A percentile compares a stretch with the other conserved stretches of the same genome.
Conservation (phyloP, 1,140 invertebrate genomes). For the Zaprionus vittiger region DNA sequence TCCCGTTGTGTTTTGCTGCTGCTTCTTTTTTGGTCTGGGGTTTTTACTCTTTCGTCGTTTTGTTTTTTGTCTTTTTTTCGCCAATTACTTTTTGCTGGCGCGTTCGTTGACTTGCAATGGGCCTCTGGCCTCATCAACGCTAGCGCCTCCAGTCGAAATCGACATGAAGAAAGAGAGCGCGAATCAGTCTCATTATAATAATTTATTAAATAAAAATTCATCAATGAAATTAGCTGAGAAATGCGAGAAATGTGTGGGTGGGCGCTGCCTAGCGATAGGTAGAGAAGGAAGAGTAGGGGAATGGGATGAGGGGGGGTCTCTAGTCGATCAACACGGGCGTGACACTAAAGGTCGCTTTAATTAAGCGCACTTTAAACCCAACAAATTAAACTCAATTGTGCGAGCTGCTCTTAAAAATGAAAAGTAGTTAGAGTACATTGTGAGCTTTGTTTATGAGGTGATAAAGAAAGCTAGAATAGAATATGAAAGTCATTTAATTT, state of each 20-base stretch:
- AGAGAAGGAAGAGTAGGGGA: background rate
- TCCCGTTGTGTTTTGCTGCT: constrained; percentile 14
- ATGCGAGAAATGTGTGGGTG: constrained; percentile 41
- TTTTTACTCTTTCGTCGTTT: background rate
- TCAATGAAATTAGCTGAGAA: constrained; percentile 76
- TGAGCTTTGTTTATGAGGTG: background rate
- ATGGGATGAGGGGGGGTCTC: background rate
- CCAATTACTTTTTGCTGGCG: constrained; percentile 12
- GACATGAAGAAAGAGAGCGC: background rate
- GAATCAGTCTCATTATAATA: constrained; percentile 63
- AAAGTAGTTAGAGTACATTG: constrained; percentile 1
- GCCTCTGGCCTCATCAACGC: constrained; percentile 26
- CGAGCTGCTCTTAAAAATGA: background rate
- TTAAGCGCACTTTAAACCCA: constrained; percentile 68
- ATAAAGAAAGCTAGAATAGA: background rate
- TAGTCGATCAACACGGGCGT: constrained; percentile 41
- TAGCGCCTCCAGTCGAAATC: background rate
- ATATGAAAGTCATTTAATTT: background rate
- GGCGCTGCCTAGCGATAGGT: background rate
- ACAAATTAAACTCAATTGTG: constrained; percentile 56
- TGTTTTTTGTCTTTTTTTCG: constrained; percentile 25
- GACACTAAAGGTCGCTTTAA: constrained; percentile 74
- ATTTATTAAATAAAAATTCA: constrained; percentile 81
- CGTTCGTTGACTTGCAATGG: constrained; percentile 53
- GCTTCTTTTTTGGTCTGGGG: background rate